A percentile compares a stretch with the other conserved stretches of the same genome.
Evolutionary conservation across 2,113 vertebrate genomes (phyloP).

Genomic region (Herpailurus yagouaroundi): DNA sequence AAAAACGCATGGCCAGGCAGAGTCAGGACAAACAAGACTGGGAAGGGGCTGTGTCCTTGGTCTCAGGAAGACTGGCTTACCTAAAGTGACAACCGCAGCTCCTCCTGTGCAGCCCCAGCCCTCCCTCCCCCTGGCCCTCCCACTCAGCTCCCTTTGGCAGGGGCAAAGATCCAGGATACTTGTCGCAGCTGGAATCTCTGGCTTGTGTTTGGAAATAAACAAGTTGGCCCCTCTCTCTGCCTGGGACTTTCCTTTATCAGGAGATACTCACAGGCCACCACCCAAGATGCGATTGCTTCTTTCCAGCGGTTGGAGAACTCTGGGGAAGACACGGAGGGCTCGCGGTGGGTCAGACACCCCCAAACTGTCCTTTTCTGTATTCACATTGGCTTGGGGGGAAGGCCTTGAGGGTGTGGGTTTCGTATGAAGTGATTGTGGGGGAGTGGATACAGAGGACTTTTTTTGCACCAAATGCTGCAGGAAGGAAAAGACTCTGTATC

Average conservation of each 20-base stretch:
- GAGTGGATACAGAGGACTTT: background rate
- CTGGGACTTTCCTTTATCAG: constrained; percentile 64
- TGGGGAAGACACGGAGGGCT: background rate
- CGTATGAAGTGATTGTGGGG: background rate
- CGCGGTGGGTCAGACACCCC: background rate
- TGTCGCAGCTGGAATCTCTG: constrained; percentile 44
- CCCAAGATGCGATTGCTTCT: background rate
- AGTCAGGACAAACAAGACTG: background rate
- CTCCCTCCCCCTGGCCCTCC: background rate
- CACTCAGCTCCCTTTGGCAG: background rate
- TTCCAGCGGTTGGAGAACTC: background rate
- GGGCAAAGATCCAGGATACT: background rate
- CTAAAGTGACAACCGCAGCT: background rate
- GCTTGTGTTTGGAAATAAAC: constrained; percentile 71
- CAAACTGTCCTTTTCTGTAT: background rate
- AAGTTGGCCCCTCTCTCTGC: constrained; percentile 47
- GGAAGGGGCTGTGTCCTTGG: background rate
- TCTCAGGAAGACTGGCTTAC: background rate
- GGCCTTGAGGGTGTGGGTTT: background rate
- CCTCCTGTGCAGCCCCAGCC: background rate
- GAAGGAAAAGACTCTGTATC: background rate
- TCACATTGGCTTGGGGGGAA: background rate
- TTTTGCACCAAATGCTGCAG: fast-evolving
- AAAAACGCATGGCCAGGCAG: background rate
- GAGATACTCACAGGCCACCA: background rate